phyloP scores from a whole-genome alignment of 2,888 invertebrate genomes.

The Plutella xylostella region DNA sequence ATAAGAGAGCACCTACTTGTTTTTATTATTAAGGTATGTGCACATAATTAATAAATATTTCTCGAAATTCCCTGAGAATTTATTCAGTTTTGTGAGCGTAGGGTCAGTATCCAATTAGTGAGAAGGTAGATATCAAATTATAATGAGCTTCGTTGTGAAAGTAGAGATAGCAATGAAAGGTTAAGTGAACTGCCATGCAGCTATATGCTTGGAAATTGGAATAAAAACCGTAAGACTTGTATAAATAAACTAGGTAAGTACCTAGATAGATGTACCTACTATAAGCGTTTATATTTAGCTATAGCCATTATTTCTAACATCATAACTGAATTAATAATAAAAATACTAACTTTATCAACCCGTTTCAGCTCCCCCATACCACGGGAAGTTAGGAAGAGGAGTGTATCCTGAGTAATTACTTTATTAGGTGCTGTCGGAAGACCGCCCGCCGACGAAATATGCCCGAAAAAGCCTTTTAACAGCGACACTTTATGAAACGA shows the following conservation, averaged over 20 bases:
- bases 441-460: constrained; percentile 29
- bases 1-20: too few relatives aligned
- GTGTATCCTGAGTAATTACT: constrained; percentile 39
- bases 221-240: too few relatives aligned
- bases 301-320: neutral
- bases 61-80: constrained; percentile 8
- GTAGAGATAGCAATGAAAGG: constrained; percentile 2
- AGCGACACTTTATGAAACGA: constrained; percentile 14
- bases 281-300: neutral
- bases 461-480: constrained; percentile 21
- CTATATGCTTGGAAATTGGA: too few relatives aligned
- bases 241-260: too few relatives aligned
- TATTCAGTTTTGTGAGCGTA: constrained; percentile 6
- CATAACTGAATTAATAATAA: too few relatives aligned
- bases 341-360: too few relatives aligned
- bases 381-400: constrained; percentile 19
- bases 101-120: constrained; percentile 21
- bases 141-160: constrained; percentile 18
- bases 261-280: neutral
- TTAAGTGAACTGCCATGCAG: too few relatives aligned
- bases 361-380: constrained; percentile 20
- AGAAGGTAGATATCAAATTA: constrained; percentile 25
- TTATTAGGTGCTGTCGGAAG: constrained; percentile 47
- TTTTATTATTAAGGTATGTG: constrained; percentile 7
- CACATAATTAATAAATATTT: constrained; percentile 13